A percentile compares a stretch with the other conserved stretches of the same genome.
These are phyloP conservation scores for Mythimna lalbum DNA, from an alignment of 2,888 invertebrate species.

Conservation along the genomic window DNA sequence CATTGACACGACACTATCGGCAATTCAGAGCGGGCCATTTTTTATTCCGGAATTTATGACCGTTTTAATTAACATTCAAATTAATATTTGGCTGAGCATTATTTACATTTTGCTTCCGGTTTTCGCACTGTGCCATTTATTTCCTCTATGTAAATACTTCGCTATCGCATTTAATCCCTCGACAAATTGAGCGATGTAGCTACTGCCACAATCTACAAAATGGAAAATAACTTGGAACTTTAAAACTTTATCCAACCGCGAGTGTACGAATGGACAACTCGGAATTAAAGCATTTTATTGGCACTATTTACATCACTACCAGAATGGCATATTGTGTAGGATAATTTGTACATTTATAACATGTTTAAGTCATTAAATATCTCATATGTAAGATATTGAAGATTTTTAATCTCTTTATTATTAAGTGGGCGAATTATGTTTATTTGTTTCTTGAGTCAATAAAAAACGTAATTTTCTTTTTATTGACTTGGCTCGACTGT, in stretches of 20 bases:
- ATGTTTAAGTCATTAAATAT: too few species aligned
- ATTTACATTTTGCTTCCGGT: constrained; percentile 4
- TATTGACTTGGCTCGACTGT: background rate
- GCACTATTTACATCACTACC: background rate
- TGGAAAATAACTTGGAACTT: background rate
- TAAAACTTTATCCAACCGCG: constrained; percentile 10
- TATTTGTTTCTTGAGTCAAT: background rate
- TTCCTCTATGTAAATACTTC: background rate
- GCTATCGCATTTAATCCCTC: background rate
- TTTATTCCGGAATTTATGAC: constrained; percentile 7
- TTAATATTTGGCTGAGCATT: constrained; percentile 16
- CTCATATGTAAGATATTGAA: too few species aligned
- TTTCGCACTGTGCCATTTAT: background rate
- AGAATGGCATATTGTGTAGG: background rate
- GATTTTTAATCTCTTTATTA: too few species aligned
- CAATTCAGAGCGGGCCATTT: background rate
- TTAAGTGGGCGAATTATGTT: background rate
- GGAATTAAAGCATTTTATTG: constrained; percentile 1
- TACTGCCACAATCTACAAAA: background rate
- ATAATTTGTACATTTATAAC: background rate
- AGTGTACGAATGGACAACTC: constrained; percentile 14
- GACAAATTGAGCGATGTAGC: background rate
- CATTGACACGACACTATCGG: background rate
- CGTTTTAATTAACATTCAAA: constrained; percentile 23
- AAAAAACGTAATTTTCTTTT: background rate